Evolutionary conservation across 1,140 invertebrate species (phyloP), one percentile per base, ranked within the genome.

Genomic region (Rhizoglyphus robini): DNA sequence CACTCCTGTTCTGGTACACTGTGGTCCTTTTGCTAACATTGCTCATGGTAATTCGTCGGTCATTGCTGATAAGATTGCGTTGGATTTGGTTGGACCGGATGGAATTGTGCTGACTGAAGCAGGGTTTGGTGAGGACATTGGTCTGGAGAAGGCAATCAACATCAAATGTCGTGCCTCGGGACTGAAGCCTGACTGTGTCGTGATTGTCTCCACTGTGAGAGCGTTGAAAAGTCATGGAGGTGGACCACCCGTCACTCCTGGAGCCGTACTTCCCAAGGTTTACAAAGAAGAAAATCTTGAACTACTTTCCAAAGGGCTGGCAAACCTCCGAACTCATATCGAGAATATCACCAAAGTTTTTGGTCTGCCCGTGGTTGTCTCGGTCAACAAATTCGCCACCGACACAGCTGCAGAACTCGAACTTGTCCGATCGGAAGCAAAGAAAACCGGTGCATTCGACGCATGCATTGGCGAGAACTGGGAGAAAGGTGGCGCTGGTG

Each of bases 161-260:
- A 98, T 99, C 60, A 99, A 99, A 79, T 97, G 93, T 71, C 84
- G 94, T 23, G 84, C 86, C 49, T 96, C 93, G 3, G 88, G 86
- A 0, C 80, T 88, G 41, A 70, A 80, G 20, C 94, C 96, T 1
- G 87, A 88, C 78, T 90, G 86, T 71, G 86, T 91, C 25, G 93
- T 99, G 0, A 78, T 99, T 27, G 96, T 99, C 3, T 83, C 88
- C 0, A 97, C 95, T 0, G 81, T 99, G 13, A 79, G 95, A 70
- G 95, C 96, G 18, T 79, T 99, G 30, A 99, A 99, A 79, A 96
- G 97, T 90, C 96, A 99, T 76, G 96, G 96, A n/a, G 95, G 95
- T 62, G 96, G 94, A 0, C 90, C 92, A 2, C 71, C 84, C 0
- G 92, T 98, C 18, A 83, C 83, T 0, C 83, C 93, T 3, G 94